Base-by-base conservation (phyloP, 2,888 invertebrate species). In the Phengaris alcon region DNA sequence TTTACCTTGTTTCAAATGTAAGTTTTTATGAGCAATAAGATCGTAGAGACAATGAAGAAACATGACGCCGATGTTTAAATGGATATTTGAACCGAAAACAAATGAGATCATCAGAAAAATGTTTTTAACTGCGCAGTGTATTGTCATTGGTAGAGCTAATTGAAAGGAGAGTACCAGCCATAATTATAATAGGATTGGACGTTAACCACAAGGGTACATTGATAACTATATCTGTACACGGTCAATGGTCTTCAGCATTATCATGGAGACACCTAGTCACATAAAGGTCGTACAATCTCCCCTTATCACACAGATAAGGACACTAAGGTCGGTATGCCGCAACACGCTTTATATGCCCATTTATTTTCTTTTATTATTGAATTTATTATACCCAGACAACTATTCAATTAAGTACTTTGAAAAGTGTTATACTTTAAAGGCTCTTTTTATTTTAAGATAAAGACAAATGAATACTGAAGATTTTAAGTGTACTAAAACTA, bases 171-270 rank as follows among this genome's bases (percentile, higher is more conserved):
- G 35, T 44, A 64, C 64, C 35, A 35, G 13, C 35, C 35, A 13
- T 12, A 35, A 64, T 22, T 10, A 12, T 12, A 10, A 64, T 35
- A 64, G 64, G 12, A 64, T 44, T 64, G 64, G 64, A 64, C 64
- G 64, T 64, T 7, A 64, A 64, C 35, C 64, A 64, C 35, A 44
- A 54, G 52, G 72, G 72, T 35, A 72, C 72, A 72, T 64, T 44
- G 70, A 72, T 69, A 52, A 13, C 35, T 54, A 54, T 82, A 82
- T 83, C 82, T 82, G 80, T 81, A 84, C 86, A 88, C 92, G 93
- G 93, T 92, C 93, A 91, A 89, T 91, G 92, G 87, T 89, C 93
- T 89, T 84, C 82, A 77, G 77, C 77, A 81, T 89, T 91, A 92
- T 92, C 91, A 82, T 74, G 77, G 84, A 87, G 87, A 88, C 87